A percentile compares a stretch with the other conserved stretches of the same genome.
Conservation (phyloP, 2,113 vertebrate genomes). For the Monopterus albus region DNA sequence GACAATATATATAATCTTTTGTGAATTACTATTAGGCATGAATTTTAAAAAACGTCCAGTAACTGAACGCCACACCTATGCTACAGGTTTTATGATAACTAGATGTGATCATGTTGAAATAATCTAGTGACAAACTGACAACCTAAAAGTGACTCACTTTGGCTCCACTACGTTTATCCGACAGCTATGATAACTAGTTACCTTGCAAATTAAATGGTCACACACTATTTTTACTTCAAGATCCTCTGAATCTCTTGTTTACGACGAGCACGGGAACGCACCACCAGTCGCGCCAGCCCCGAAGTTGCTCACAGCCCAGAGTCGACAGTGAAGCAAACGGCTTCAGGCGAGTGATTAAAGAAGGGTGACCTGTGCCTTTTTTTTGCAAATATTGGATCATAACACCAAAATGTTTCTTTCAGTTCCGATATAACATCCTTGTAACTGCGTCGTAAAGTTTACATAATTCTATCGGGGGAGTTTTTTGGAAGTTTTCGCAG, state of each 20-base stretch:
- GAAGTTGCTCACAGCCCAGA: background rate
- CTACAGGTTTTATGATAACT: no score
- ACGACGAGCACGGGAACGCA: conserved; percentile 16
- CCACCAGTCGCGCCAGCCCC: background rate
- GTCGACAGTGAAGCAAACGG: background rate
- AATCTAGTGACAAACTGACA: no score
- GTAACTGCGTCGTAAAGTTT: background rate
- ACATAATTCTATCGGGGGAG: background rate
- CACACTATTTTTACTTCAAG: no score
- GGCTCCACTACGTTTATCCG: no score
- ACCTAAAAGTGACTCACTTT: no score
- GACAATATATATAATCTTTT: no score
- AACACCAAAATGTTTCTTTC: background rate
- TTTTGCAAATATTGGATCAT: background rate
- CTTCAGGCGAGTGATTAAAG: background rate
- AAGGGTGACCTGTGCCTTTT: background rate
- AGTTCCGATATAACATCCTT: background rate
- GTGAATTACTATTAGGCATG: no score
- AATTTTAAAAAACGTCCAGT: no score
- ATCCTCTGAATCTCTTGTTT: background rate
- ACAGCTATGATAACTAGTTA: no score
- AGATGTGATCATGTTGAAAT: no score
- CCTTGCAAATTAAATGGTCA: no score
- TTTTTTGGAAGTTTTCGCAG: background rate
- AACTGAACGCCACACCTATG: no score